Percentiles rank a stretch among this genome's conserved stretches.
These are phyloP conservation scores for Toxotes jaculatrix DNA, from an alignment of 2,113 vertebrate genomes.

Conservation along the genomic window DNA sequence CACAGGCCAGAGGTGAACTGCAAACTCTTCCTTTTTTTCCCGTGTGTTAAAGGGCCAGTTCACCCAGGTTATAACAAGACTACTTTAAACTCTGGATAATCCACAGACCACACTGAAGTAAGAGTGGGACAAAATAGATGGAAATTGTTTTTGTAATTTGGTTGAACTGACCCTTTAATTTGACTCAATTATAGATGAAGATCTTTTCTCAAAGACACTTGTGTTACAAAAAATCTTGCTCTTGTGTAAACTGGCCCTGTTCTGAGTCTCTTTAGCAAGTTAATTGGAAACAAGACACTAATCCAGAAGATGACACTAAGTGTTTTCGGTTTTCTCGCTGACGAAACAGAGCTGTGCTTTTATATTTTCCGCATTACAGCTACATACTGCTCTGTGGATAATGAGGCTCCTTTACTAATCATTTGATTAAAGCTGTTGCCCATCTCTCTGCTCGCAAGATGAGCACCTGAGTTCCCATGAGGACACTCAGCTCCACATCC, in stretches of 20 bases:
- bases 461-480: slow-evolving; percentile 55
- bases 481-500: slow-evolving; percentile 31
- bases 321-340: slow-evolving; percentile 15
- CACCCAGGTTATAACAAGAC: not conserved
- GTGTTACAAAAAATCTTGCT: not conserved
- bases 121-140: not conserved
- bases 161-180: not conserved
- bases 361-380: slow-evolving; percentile 46
- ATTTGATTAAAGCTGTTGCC: slow-evolving; percentile 20
- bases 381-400: slow-evolving; percentile 18
- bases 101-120: not conserved
- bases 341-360: slow-evolving; percentile 29
- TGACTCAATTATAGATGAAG: not conserved
- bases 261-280: slow-evolving; percentile 30
- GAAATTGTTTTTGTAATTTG: slow-evolving; percentile 7
- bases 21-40: not conserved
- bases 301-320: slow-evolving; percentile 20
- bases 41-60: not conserved
- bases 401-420: slow-evolving; percentile 36
- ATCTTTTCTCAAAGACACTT: not conserved
- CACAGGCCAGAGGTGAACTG: not conserved
- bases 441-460: slow-evolving; percentile 11
- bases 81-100: not conserved
- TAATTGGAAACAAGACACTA: slow-evolving; percentile 36
- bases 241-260: not conserved